Evolutionary conservation across 1,140 invertebrate species (phyloP).

Genomic region (Akabosia matsudoensis): DNA sequence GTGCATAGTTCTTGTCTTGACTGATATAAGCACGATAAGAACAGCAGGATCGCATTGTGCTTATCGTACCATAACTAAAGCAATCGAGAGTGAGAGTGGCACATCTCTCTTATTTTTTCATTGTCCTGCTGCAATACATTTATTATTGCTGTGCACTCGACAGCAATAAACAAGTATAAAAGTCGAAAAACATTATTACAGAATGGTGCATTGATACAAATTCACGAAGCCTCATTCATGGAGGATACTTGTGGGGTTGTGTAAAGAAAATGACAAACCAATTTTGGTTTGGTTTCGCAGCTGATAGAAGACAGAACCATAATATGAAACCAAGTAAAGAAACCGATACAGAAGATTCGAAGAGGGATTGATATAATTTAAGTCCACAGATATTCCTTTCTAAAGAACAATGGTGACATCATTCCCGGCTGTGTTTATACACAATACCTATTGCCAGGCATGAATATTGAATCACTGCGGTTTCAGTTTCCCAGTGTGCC

Average conservation of each 20-base stretch:
- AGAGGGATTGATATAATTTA: too few species aligned
- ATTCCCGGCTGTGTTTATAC: too few species aligned
- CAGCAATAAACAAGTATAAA: neutral
- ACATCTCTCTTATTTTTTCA: too few species aligned
- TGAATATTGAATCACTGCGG: too few species aligned
- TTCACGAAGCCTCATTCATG: neutral
- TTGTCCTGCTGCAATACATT: too few species aligned
- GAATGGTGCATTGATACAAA: neutral
- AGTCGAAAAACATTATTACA: neutral
- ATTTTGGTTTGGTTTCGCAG: slow-evolving; percentile 3
- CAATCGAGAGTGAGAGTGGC: neutral
- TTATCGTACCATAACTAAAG: neutral
- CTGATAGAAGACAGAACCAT: neutral
- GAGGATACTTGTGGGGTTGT: neutral
- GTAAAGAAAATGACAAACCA: neutral
- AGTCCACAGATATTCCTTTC: too few species aligned
- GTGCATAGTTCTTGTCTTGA: too few species aligned
- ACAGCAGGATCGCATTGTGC: neutral
- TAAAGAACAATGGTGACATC: too few species aligned
- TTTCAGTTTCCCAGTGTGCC: too few species aligned
- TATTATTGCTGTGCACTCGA: neutral
- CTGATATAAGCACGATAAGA: neutral
- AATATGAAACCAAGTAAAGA: neutral
- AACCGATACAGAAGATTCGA: too few species aligned
- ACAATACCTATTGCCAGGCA: too few species aligned